A percentile compares a stretch with the other conserved stretches of the same genome.
Conservation (phyloP, 2,113 vertebrate species). For the Carassius auratus region DNA sequence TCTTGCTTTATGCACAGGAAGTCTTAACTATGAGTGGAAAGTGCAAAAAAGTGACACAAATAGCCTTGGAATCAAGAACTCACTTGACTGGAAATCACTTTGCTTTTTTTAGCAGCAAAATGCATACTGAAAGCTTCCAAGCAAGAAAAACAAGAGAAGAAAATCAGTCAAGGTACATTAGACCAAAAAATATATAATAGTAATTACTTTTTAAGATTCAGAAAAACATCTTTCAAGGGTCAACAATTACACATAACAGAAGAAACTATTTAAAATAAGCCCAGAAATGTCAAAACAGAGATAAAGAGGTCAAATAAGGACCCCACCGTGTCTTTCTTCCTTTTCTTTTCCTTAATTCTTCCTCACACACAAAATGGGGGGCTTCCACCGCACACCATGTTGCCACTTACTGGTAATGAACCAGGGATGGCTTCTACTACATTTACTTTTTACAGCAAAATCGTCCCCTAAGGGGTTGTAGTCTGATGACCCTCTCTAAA, state of each 20-base stretch:
- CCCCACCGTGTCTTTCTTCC: neutral
- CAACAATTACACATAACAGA: neutral
- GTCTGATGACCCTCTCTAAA: constrained; percentile 29
- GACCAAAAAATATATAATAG: neutral
- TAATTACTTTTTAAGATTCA: neutral
- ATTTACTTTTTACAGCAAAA: neutral
- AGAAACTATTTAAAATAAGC: neutral
- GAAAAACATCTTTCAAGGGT: neutral
- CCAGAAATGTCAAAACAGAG: neutral
- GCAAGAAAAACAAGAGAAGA: neutral
- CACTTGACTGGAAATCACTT: constrained; percentile 36
- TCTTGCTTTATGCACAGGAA: neutral
- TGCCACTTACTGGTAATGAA: constrained; percentile 40
- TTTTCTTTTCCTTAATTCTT: neutral
- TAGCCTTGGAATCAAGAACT: constrained; percentile 5
- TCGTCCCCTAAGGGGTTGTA: neutral
- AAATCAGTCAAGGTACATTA: neutral
- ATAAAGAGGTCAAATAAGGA: neutral
- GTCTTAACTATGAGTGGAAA: neutral
- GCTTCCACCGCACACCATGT: neutral
- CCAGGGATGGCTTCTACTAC: constrained; percentile 13
- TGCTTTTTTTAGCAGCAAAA: constrained; percentile 19
- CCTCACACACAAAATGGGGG: neutral
- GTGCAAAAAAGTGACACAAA: constrained; percentile 16
- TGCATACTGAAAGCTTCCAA: neutral